Percentiles rank a stretch among this genome's conserved stretches.
Evolutionary conservation across 1,140 invertebrate species (phyloP).

Genomic region (Caerostris darwini): DNA sequence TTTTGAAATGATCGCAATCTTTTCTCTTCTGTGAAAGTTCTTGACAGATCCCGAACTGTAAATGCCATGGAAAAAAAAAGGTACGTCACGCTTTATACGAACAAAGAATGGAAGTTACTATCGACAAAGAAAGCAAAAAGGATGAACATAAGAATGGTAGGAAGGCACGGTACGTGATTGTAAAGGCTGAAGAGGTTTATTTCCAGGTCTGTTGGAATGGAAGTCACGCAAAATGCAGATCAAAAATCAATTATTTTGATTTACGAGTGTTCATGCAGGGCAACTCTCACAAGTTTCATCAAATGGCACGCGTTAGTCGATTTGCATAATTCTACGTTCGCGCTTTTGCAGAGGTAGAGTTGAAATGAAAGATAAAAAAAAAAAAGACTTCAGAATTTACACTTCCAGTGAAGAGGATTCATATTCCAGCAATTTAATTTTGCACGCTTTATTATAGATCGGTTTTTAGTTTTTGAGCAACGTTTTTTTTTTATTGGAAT

Average conservation of each 20-base stretch:
- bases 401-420: background rate
- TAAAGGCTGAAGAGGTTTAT: constrained; percentile 21
- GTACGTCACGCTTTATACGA: background rate
- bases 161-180: constrained; percentile 19
- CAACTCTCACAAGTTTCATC: constrained; percentile 3
- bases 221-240: constrained; percentile 57
- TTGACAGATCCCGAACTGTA: no score
- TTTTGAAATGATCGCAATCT: no score
- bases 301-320: constrained; percentile 43
- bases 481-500: background rate
- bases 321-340: constrained; percentile 44
- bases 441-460: background rate
- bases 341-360: background rate
- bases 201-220: constrained; percentile 26
- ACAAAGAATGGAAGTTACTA: background rate
- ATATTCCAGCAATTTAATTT: constrained; percentile 15
- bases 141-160: background rate
- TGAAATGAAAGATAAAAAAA: background rate
- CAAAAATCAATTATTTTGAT: constrained; percentile 67
- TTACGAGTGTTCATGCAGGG: constrained; percentile 14
- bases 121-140: background rate
- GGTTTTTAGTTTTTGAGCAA: background rate
- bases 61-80: background rate
- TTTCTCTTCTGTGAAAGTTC: no score
- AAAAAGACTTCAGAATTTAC: background rate